Evolutionary conservation across 2,888 invertebrate species (phyloP), one percentile per base, ranked within the genome.

Genomic region (Euphydryas editha): DNA sequence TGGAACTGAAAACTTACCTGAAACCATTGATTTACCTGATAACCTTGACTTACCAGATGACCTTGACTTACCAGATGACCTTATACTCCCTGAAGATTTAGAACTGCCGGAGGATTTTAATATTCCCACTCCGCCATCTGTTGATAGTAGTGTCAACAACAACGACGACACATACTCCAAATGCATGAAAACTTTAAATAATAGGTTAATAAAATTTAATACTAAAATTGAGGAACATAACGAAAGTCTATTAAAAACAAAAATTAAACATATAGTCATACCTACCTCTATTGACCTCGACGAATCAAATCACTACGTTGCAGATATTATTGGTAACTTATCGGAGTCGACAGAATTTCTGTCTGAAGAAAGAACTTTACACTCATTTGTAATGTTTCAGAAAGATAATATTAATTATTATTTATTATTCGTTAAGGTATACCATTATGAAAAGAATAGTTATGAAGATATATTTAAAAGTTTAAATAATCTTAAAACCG

Each of bases 81-180:
- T 55, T 8, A 72, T 75, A 56, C 73, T 72, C 46, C 73, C 73
- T 10, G 70, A 72, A 0, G 56, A 62, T 10, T 21, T 58, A 37
- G 58, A 42, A 42, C n/a, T 42, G n/a, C 42, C 42, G n/a, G 42
- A 42, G n/a, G 42, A 42, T n/a, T 15, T 42, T 42, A 42, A 42
- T 42, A 42, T 42, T 42, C 42, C 42, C 15, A 42, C 42, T 42
- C 42, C 42, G n/a, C 42, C 13, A 42, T 42, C 42, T n/a, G n/a
- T n/a, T 4, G 15, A 15, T 42, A 42, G 42, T 17, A 20, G 10
- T 47, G 2, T 47, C 17, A 47, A 11, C 10, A 20, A 11, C 8
- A 18, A 47, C 20, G 47, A 47, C 20, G 24, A 24, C 24, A 42
- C 15, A 42, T 47, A 47, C 17, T 47, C 13, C 10, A 47, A 47